phyloP scores from a whole-genome alignment of 2,797 vertebrate species.

The Clarias fuscus region DNA sequence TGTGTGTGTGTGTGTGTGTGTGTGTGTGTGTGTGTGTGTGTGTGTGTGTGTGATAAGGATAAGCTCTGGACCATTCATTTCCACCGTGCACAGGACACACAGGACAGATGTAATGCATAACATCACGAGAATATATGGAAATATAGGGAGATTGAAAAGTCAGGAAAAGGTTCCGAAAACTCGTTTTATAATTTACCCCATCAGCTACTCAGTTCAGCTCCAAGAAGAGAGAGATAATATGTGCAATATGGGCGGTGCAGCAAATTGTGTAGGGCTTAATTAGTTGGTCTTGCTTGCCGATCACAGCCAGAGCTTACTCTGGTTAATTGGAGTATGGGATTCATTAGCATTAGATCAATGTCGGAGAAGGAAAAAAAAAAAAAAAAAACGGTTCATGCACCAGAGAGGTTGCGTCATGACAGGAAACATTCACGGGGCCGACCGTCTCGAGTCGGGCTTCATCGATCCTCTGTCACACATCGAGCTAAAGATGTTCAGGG shows the following conservation, averaged over 20 bases:
- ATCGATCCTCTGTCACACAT: slow-evolving; percentile 39
- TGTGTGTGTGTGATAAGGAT: background rate
- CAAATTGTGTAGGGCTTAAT: slow-evolving; percentile 64
- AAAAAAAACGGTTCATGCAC: slow-evolving; percentile 53
- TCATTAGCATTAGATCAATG: slow-evolving; percentile 57
- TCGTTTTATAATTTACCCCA: background rate
- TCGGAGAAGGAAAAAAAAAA: slow-evolving; percentile 2
- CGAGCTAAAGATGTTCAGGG: slow-evolving; percentile 27
- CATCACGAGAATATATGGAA: background rate
- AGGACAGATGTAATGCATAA: background rate
- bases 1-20: background rate
- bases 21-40: too few species aligned
- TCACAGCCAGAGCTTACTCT: slow-evolving; percentile 60
- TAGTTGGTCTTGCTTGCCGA: slow-evolving; percentile 57
- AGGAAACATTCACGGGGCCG: slow-evolving; percentile 53
- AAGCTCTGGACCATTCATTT: background rate
- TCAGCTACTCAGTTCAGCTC: background rate
- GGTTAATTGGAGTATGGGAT: slow-evolving; percentile 73
- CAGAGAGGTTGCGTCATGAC: slow-evolving; percentile 42
- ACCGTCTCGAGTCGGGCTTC: slow-evolving; percentile 27
- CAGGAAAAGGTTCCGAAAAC: background rate
- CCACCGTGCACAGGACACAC: background rate
- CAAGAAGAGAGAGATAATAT: background rate
- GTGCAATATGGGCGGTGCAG: slow-evolving; percentile 30
- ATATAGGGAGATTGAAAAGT: background rate